Percentiles rank a stretch among this genome's conserved stretches.
These are phyloP conservation scores for Dorcus parallelipipedus DNA, from an alignment of 2,888 invertebrate genomes.

Conservation along the genomic window DNA sequence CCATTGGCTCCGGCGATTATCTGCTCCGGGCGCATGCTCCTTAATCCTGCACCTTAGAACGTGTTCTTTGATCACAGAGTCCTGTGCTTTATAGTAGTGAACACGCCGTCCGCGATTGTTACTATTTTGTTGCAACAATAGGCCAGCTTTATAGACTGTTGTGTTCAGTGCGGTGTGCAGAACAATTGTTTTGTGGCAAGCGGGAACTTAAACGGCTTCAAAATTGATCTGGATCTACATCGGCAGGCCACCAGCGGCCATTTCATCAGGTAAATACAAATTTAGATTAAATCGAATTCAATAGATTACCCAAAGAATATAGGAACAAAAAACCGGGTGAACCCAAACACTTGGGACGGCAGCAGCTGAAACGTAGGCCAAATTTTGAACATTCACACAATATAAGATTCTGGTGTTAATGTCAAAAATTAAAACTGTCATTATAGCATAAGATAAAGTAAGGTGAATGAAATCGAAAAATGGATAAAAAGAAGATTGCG, in stretches of 20 bases:
- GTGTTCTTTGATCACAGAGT: slow-evolving; percentile 37
- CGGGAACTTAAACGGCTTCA: slow-evolving; percentile 54
- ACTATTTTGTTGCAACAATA: slow-evolving; percentile 16
- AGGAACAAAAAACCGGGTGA: too few relatives aligned
- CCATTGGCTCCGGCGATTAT: slow-evolving; percentile 38
- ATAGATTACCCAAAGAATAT: too few relatives aligned
- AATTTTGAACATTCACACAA: too few relatives aligned
- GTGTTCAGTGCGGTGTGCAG: slow-evolving; percentile 14
- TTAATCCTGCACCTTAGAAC: slow-evolving; percentile 20
- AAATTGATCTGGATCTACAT: slow-evolving; percentile 74
- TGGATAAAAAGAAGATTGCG: too few relatives aligned
- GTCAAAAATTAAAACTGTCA: too few relatives aligned
- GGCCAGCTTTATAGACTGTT: slow-evolving; percentile 10
- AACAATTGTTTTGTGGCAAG: slow-evolving; percentile 22
- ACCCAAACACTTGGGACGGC: too few relatives aligned
- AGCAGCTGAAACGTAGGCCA: too few relatives aligned
- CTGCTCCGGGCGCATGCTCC: slow-evolving; percentile 37
- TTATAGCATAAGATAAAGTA: too few relatives aligned
- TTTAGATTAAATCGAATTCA: too few relatives aligned
- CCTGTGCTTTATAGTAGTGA: slow-evolving; percentile 42
- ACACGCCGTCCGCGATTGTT: slow-evolving; percentile 34
- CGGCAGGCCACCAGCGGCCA: slow-evolving; percentile 72
- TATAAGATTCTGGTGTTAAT: too few relatives aligned
- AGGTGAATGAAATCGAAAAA: too few relatives aligned
- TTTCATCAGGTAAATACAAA: slow-evolving; percentile 61